phyloP scores from a whole-genome alignment of 2,113 vertebrate genomes.

The Hemibagrus wyckioides region DNA sequence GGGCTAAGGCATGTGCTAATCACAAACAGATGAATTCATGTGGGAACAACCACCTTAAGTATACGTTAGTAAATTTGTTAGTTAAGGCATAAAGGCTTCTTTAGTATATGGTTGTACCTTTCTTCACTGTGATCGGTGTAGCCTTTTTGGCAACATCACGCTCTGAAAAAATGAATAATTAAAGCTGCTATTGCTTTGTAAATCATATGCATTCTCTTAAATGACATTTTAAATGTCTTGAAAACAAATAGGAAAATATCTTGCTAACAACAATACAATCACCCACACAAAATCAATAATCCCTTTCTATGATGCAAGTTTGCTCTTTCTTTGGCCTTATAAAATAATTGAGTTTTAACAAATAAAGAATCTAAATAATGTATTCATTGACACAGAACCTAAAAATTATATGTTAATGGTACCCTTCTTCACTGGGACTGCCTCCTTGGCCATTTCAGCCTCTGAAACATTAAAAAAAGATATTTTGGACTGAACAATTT shows the following conservation, averaged over 20 bases:
- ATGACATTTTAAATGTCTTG: neutral
- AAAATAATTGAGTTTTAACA: too few species aligned
- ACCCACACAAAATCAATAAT: neutral
- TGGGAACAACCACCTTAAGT: too few species aligned
- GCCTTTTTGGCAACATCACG: neutral
- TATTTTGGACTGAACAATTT: neutral
- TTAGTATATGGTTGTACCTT: neutral
- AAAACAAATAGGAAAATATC: neutral
- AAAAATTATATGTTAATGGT: neutral
- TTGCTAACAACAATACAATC: neutral
- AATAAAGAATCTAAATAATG: neutral
- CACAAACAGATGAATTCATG: too few species aligned
- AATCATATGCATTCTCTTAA: neutral
- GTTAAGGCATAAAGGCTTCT: neutral
- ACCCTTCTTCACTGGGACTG: neutral
- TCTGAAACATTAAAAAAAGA: slow-evolving; percentile 46
- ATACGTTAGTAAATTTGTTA: too few species aligned
- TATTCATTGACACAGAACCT: neutral
- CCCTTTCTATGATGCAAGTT: neutral
- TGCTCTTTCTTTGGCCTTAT: too few species aligned
- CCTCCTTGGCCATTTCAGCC: slow-evolving; percentile 46
- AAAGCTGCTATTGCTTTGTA: neutral
- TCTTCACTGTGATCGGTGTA: neutral
- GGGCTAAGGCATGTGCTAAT: too few species aligned
- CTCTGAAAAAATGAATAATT: neutral